Evolutionary conservation across 2,888 invertebrate genomes (phyloP), one percentile per base, ranked within the genome.

Genomic region (Tenthredo mesomela): DNA sequence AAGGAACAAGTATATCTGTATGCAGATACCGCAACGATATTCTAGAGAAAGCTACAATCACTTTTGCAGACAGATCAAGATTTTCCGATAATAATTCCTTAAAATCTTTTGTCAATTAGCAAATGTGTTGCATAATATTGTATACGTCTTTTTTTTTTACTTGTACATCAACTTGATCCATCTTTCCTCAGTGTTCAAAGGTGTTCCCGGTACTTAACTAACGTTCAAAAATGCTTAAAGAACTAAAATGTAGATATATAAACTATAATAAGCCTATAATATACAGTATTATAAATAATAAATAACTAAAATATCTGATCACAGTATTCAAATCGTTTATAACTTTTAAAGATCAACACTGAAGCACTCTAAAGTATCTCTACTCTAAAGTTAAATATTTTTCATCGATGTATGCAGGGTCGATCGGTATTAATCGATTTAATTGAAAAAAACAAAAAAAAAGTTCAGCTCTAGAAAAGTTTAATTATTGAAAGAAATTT

Each of bases 21-120:
- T 21, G n/a, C 40, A n/a, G 1, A 47, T 2, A 75, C 4, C 6
- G 9, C 15, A 75, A 75, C 12, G 6, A 75, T 43, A 43, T n/a
- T 75, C 47, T 75, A 75, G 29, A 12, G 43, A 12, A 71, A 9
- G 43, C 37, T 71, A 71, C 21, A 71, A 71, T 71, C 40, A 71
- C 71, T 29, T 25, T 5, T 15, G 18, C 21, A 15, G 47, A 75
- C 18, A 25, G 21, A 75, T 75, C 47, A 75, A 50, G 75, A n/a
- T 47, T 75, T 25, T 7, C 2, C 18, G n/a, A 47, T 50, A 75
- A 75, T 47, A 25, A 29, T 47, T 29, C 37, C 0, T 18, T 3
- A 6, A 70, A 9, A 37, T n/a, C 18, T 70, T 4, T 61, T 10
- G 21, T 61, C 12, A 12, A 25, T 61, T 12, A 12, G 61, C 61